Evolutionary conservation across 2,888 invertebrate species (phyloP).

Genomic region (Drosophila falleni): DNA sequence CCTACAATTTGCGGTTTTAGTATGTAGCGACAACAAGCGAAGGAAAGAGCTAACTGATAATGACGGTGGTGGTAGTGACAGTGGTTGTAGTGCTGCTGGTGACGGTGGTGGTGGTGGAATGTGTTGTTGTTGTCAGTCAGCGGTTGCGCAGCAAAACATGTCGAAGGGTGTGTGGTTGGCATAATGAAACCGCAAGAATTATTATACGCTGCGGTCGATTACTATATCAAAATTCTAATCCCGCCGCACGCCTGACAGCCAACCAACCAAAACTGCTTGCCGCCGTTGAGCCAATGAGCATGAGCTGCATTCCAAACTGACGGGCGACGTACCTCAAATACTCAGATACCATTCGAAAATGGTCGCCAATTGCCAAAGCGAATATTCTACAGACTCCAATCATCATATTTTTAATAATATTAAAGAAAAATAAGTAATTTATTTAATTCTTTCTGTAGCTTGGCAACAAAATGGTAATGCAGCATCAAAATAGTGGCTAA

Average conservation of each 20-base stretch:
- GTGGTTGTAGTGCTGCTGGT: constrained; percentile 11
- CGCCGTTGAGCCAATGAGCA: constrained; percentile 57
- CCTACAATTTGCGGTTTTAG: constrained; percentile 72
- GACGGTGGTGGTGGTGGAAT: constrained; percentile 39
- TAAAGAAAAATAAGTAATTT: no score
- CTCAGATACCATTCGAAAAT: constrained; percentile 30
- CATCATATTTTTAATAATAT: background rate
- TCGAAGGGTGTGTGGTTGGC: constrained; percentile 73
- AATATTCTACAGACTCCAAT: background rate
- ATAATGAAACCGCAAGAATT: constrained; percentile 83
- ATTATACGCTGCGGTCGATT: constrained; percentile 81
- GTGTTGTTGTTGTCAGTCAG: constrained; percentile 63
- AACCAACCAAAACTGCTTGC: constrained; percentile 67
- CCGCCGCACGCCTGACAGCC: constrained; percentile 50
- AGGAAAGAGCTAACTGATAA: constrained; percentile 10
- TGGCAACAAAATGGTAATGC: no score
- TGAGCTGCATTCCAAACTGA: constrained; percentile 18
- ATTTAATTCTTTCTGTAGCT: no score
- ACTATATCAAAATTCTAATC: constrained; percentile 75
- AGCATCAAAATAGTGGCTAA: no score
- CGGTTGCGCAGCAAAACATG: constrained; percentile 63
- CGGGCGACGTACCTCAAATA: background rate
- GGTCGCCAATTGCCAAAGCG: constrained; percentile 13
- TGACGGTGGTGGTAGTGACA: constrained; percentile 7
- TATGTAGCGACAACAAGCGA: constrained; percentile 32